A percentile compares a stretch with the other conserved stretches of the same genome.
Evolutionary conservation across 2,113 vertebrate species (phyloP).

Genomic region (Spheniscus mendiculus): DNA sequence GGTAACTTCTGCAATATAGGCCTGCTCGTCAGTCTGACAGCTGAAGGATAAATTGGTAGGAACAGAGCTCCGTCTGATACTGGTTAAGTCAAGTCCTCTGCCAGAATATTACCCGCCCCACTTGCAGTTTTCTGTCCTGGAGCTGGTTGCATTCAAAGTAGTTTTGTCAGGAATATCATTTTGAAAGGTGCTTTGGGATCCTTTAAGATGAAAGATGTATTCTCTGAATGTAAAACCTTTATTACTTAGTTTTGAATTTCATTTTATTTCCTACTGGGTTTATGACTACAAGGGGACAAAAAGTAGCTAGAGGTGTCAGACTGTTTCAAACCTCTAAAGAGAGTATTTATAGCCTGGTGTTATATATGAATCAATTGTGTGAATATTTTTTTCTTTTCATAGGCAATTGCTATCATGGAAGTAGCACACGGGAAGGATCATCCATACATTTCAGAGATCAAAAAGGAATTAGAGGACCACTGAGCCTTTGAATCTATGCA

Average conservation of each 20-base stretch:
- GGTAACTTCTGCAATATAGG: background rate
- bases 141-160: conserved; percentile 52
- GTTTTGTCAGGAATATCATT: conserved; percentile 57
- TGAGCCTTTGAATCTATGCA: conserved; percentile 72
- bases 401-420: conserved; percentile 95
- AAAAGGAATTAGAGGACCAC: conserved; percentile 83
- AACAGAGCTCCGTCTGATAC: background rate
- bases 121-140: conserved; percentile 12
- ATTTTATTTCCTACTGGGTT: conserved; percentile 70
- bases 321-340: conserved; percentile 67
- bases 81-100: background rate
- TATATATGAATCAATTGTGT: conserved; percentile 68
- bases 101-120: background rate
- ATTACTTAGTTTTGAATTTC: conserved; percentile 64
- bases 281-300: conserved; percentile 72
- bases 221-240: conserved; percentile 69
- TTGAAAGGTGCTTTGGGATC: conserved; percentile 70
- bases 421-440: conserved; percentile 94
- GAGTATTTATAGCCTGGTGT: conserved; percentile 71
- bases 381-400: conserved; percentile 48
- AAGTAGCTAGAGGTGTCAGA: conserved; percentile 71
- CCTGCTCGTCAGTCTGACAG: background rate
- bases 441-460: conserved; percentile 86
- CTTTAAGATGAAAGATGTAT: conserved; percentile 67
- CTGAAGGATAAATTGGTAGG: background rate